Evolutionary conservation across 2,113 vertebrate genomes (phyloP), one percentile per base, ranked within the genome.

Genomic region (Camelus dromedarius): DNA sequence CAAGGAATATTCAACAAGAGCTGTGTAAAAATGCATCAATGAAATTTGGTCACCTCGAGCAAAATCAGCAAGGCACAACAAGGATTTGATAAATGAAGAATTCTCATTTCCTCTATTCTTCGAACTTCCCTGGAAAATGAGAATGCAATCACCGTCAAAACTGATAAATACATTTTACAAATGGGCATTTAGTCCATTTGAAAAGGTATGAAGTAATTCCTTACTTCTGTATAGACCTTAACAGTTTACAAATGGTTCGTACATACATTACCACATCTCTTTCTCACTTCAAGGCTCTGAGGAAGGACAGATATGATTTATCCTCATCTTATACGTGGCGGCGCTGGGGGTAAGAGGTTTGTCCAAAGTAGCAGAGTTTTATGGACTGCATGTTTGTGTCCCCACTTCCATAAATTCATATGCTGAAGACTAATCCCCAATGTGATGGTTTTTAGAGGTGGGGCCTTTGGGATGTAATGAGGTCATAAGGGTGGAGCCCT

Each of bases 1-100:
- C 54, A 91, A 93, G 80, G n/a, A 96, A 93, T 95, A 97, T 80
- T 96, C 80, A 88, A 93, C 70, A 89, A 97, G 90, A 84, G 58
- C 79, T 80, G 18, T 83, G 60, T 56, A 96, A 98, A 96, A 92
- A 87, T 93, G 58, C n/a, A 77, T 80, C 88, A 90, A 11, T 87
- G 75, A 83, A 92, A 83, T 94, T 54, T 90, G 83, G 46, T 97
- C 72, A 91, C 80, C 76, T 95, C 70, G 81, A 84, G 92, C 52
- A 98, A 92, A 96, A 69, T 87, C 67, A 82, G 38, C 14, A 82
- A 87, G 79, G 69, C 24, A 95, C 28, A 95, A 80, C 35, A 91
- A 94, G 75, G 32, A 73, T 91, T 82, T 91, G 66, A 91, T 91
- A 54, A 90, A 91, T 87, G 62, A 95, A 87, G 79, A 95, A 92